Evolutionary conservation across 2,888 invertebrate genomes (phyloP).

Genomic region (Prosapia bicincta): DNA sequence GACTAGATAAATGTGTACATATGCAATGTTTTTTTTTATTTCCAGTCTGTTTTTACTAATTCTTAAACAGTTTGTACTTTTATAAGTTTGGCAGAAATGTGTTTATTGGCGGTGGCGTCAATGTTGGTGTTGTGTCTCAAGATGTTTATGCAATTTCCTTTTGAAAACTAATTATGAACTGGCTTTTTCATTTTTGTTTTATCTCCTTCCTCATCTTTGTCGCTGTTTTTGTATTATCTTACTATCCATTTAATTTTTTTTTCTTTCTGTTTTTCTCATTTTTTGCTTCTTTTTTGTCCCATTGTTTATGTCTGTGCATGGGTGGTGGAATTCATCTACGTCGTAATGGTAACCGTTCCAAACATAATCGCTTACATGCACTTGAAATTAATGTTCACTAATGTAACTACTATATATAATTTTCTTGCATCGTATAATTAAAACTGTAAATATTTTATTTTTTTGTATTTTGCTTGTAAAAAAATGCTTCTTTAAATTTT

Average conservation of each 20-base stretch:
- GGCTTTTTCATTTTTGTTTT: conserved; percentile 53
- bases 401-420: background rate
- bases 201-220: conserved; percentile 50
- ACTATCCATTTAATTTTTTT: conserved; percentile 32
- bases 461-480: background rate
- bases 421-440: background rate
- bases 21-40: conserved; percentile 25
- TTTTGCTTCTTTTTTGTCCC: conserved; percentile 33
- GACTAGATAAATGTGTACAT: background rate
- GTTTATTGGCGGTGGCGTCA: conserved; percentile 8
- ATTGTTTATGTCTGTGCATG: conserved; percentile 36
- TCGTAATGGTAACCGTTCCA: conserved; percentile 22
- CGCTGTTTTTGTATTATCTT: conserved; percentile 5
- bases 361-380: conserved; percentile 4
- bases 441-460: background rate
- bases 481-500: background rate
- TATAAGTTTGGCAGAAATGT: conserved; percentile 24
- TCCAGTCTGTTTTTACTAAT: conserved; percentile 31
- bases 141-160: background rate
- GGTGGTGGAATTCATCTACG: conserved; percentile 22
- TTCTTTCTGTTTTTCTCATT: conserved; percentile 34
- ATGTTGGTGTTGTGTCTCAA: background rate
- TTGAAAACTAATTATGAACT: background rate
- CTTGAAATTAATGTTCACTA: background rate
- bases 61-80: conserved; percentile 29